phyloP scores from a whole-genome alignment of 2,888 invertebrate genomes.

The Bombylius major region DNA sequence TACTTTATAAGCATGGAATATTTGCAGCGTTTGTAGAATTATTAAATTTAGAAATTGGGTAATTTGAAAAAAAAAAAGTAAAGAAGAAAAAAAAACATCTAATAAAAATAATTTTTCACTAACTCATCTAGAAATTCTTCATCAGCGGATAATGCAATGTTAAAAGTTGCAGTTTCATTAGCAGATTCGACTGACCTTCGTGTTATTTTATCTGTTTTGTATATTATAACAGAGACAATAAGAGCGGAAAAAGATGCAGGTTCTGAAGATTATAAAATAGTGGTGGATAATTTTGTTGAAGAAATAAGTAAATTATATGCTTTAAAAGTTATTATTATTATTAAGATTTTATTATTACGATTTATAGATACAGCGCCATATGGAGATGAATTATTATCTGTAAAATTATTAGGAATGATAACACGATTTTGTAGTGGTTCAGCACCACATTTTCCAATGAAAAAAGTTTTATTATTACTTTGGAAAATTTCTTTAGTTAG shows the following conservation, averaged over 20 bases:
- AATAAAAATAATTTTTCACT: background rate
- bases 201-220: slow-evolving; percentile 83
- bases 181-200: slow-evolving; percentile 87
- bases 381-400: slow-evolving; percentile 73
- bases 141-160: slow-evolving; percentile 56
- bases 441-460: slow-evolving; percentile 96
- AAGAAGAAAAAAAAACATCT: background rate
- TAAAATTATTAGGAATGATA: slow-evolving; percentile 90
- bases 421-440: slow-evolving; percentile 91
- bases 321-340: no score
- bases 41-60: slow-evolving; percentile 89
- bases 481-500: slow-evolving; percentile 93
- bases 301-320: slow-evolving; percentile 39
- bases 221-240: slow-evolving; percentile 91
- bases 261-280: slow-evolving; percentile 36
- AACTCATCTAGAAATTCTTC: slow-evolving; percentile 43
- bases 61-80: slow-evolving; percentile 18
- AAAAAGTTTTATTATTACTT: slow-evolving; percentile 84
- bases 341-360: background rate
- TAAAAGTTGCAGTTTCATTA: slow-evolving; percentile 66
- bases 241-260: slow-evolving; percentile 47
- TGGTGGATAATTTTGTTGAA: slow-evolving; percentile 43
- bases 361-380: slow-evolving; percentile 27
- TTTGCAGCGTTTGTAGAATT: slow-evolving; percentile 85
- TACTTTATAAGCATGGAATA: slow-evolving; percentile 79